Conservation (phyloP, 2,888 invertebrate species). For the Drosophila hawaiiensis region DNA sequence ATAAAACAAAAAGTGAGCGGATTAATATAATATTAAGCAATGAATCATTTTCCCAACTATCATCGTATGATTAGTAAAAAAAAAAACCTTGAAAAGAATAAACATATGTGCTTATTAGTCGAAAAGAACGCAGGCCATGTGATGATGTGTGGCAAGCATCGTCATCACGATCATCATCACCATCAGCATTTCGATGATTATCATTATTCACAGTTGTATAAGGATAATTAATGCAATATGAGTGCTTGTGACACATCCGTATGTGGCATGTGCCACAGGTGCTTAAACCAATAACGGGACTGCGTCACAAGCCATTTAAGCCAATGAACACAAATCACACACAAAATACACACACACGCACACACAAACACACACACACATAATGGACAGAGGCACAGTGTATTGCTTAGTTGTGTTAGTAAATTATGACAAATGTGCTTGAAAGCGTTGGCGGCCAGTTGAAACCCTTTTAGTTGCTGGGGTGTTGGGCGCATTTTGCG, state of each 20-base stretch:
- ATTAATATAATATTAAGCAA: background rate
- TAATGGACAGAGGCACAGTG: constrained; percentile 25
- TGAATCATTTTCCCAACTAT: background rate
- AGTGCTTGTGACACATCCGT: constrained; percentile 57
- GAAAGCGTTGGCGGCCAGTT: constrained; percentile 64
- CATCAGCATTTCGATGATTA: constrained; percentile 18
- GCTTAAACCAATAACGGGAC: constrained; percentile 78
- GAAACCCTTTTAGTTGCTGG: constrained; percentile 61
- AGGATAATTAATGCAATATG: constrained; percentile 81
- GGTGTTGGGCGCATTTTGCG: constrained; percentile 55
- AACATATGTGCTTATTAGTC: background rate
- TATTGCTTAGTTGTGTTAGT: constrained; percentile 54
- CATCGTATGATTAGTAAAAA: background rate
- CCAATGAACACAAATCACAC: constrained; percentile 75
- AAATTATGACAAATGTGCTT: constrained; percentile 81
- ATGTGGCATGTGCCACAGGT: constrained; percentile 84
- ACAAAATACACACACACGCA: constrained; percentile 26
- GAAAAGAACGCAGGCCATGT: background rate
- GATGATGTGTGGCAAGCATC: background rate
- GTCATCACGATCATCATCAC: constrained; percentile 4
- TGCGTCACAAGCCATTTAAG: constrained; percentile 63
- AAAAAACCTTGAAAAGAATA: background rate
- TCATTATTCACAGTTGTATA: constrained; percentile 19
- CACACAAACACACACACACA: constrained; percentile 3
- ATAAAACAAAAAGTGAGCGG: background rate